Evolutionary conservation across 2,797 vertebrate species (phyloP).

Genomic region (Acomys russatus): DNA sequence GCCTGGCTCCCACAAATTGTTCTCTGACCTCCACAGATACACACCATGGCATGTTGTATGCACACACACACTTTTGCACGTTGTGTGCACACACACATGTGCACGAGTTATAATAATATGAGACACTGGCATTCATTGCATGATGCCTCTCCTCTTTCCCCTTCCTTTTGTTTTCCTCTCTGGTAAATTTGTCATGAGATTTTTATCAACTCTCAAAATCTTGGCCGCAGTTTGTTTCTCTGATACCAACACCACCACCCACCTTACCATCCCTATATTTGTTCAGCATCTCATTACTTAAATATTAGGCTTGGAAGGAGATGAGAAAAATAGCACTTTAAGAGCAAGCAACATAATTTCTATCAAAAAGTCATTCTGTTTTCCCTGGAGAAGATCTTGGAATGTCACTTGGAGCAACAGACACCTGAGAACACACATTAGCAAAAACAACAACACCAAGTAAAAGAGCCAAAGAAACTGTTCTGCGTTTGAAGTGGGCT

Average conservation of each 20-base stretch:
- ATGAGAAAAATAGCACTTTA: conserved; percentile 25
- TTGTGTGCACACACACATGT: neutral
- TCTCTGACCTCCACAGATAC: neutral
- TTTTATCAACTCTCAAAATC: neutral
- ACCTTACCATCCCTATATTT: neutral
- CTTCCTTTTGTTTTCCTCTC: neutral
- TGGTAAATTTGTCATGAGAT: neutral
- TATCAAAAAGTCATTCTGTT: conserved; percentile 14
- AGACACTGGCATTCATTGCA: neutral
- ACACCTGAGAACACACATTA: neutral
- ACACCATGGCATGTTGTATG: neutral
- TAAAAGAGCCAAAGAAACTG: neutral
- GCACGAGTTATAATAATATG: neutral
- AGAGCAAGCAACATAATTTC: conserved; percentile 7
- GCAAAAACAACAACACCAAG: neutral
- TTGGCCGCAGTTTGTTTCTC: neutral
- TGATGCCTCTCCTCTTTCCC: neutral
- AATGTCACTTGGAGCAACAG: neutral
- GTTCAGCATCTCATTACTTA: conserved; percentile 35
- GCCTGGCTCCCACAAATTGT: neutral
- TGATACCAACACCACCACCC: neutral
- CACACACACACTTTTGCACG: neutral
- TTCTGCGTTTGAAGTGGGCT: neutral
- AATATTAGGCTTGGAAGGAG: conserved; percentile 38
- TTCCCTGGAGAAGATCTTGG: neutral